Evolutionary conservation across 2,797 vertebrate genomes (phyloP).

Genomic region (Pogonophryne albipinna): DNA sequence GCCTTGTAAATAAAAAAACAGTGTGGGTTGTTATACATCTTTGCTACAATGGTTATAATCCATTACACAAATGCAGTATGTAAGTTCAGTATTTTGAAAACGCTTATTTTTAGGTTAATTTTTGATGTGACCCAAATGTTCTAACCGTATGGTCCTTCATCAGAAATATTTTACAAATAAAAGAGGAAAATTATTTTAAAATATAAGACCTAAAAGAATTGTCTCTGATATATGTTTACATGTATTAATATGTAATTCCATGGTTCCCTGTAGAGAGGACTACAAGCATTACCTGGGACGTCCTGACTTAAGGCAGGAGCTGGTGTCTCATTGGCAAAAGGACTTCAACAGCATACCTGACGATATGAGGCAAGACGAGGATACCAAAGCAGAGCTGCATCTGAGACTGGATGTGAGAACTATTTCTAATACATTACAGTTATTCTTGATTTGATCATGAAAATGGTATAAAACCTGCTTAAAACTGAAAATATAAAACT

Average conservation of each 20-base stretch:
- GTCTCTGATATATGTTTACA: conserved; percentile 1
- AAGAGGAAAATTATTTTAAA: background rate
- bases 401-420: conserved; percentile 89
- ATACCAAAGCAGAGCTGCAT: conserved; percentile 92
- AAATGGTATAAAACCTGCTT: background rate
- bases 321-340: conserved; percentile 91
- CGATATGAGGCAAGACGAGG: conserved; percentile 90
- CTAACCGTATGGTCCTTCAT: background rate
- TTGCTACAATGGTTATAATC: too few species aligned
- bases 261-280: conserved; percentile 71
- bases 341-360: conserved; percentile 90
- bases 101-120: background rate
- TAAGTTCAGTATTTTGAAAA: conserved; percentile 7
- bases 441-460: background rate
- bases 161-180: conserved; percentile 14
- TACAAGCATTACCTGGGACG: conserved; percentile 85
- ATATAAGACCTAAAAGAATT: background rate
- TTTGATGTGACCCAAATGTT: conserved; percentile 1
- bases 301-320: conserved; percentile 92
- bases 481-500: background rate
- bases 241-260: background rate
- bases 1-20: conserved; percentile 1
- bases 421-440: background rate
- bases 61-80: background rate
- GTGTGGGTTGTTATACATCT: background rate